phyloP scores from a whole-genome alignment of 1,140 invertebrate genomes.

The Bicyclus anynana region DNA sequence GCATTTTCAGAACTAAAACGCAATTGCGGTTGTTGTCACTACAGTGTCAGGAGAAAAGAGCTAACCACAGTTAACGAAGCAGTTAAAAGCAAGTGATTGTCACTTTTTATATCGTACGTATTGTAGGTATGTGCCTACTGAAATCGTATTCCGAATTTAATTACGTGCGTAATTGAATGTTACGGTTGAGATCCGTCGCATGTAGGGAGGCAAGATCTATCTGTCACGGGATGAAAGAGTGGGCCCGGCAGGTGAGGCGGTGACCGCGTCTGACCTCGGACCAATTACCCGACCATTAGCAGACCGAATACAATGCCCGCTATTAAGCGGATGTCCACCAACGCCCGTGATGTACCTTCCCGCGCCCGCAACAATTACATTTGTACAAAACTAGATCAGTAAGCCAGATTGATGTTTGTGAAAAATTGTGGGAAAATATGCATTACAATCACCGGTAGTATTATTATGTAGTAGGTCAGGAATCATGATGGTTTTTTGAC shows the following conservation, averaged over 20 bases:
- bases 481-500: no score
- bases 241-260: constrained; percentile 40
- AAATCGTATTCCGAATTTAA: constrained; percentile 42
- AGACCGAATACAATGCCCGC: constrained; percentile 55
- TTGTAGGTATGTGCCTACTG: not conserved
- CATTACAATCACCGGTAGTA: no score
- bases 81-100: no score
- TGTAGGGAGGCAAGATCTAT: constrained; percentile 34
- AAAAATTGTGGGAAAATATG: not conserved
- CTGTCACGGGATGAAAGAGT: constrained; percentile 27
- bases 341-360: constrained; percentile 26
- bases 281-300: constrained; percentile 67
- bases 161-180: constrained; percentile 53
- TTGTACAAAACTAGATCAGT: constrained; percentile 26
- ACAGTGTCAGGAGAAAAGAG: no score
- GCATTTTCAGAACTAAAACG: no score
- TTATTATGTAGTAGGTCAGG: no score
- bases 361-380: constrained; percentile 61
- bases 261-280: constrained; percentile 58
- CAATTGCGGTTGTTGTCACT: no score
- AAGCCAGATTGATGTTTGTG: not conserved
- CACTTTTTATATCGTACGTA: not conserved
- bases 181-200: constrained; percentile 32
- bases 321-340: constrained; percentile 61
- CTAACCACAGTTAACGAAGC: no score